phyloP scores from a whole-genome alignment of 2,113 vertebrate species.

The Burhinus oedicnemus region DNA sequence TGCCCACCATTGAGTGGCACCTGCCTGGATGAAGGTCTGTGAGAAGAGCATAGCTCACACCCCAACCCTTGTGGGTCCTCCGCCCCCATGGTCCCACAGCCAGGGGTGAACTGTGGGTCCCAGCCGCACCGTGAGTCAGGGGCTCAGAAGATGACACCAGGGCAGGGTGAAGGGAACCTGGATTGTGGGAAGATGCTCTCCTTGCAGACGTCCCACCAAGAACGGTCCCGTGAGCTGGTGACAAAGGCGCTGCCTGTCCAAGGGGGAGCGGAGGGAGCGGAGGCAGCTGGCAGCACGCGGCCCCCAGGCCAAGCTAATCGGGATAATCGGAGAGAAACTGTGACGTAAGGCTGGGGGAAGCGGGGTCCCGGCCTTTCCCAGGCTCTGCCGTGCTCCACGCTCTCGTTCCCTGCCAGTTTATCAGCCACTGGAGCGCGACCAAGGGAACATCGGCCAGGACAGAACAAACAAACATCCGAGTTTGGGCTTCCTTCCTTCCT shows the following conservation, averaged over 20 bases:
- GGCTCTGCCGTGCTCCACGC: slow-evolving; percentile 51
- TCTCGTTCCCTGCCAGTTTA: slow-evolving; percentile 43
- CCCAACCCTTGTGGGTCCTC: fast-evolving
- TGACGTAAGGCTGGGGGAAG: slow-evolving; percentile 10
- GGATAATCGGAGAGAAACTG: background rate
- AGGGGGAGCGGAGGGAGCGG: background rate
- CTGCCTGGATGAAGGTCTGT: background rate
- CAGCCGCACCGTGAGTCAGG: fast-evolving
- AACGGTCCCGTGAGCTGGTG: fast-evolving
- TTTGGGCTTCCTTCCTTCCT: slow-evolving; percentile 61
- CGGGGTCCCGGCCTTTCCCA: slow-evolving; percentile 64
- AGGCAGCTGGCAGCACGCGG: background rate
- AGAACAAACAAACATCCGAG: slow-evolving; percentile 69
- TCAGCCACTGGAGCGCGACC: slow-evolving; percentile 49
- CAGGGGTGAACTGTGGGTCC: fast-evolving
- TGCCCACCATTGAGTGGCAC: fast-evolving
- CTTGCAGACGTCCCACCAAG: background rate
- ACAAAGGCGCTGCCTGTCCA: background rate
- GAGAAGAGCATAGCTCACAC: background rate
- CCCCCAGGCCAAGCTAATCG: background rate
- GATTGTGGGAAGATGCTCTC: background rate
- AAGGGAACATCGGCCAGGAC: slow-evolving; percentile 58
- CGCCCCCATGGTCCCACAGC: background rate
- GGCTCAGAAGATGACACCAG: background rate
- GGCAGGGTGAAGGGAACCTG: background rate